Evolutionary conservation across 2,888 invertebrate genomes (phyloP).

Genomic region (Hydrotaea cyrtoneurina): DNA sequence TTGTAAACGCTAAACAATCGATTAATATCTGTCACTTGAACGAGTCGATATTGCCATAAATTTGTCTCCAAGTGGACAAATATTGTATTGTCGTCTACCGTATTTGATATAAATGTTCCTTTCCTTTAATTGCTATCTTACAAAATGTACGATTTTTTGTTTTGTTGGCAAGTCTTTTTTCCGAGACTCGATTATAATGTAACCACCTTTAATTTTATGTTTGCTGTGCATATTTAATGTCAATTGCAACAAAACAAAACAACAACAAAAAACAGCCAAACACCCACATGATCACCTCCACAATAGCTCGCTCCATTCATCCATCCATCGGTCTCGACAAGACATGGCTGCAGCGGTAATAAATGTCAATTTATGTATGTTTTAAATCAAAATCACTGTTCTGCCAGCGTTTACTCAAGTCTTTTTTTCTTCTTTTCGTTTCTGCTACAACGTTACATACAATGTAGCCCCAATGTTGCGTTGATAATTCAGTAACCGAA

Average conservation of each 20-base stretch:
- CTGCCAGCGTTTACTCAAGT: constrained; percentile 2
- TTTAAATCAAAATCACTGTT: constrained; percentile 45
- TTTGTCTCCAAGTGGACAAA: constrained; percentile 32
- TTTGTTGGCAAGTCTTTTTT: constrained; percentile 10
- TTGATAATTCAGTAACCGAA: neutral
- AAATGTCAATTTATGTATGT: constrained; percentile 47
- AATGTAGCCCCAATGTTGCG: neutral
- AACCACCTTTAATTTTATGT: constrained; percentile 53
- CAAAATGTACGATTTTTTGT: constrained; percentile 2
- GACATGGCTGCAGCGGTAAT: constrained; percentile 15
- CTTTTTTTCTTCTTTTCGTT: no score
- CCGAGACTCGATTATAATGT: constrained; percentile 43
- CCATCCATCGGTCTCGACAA: constrained; percentile 21
- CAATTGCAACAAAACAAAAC: constrained; percentile 32
- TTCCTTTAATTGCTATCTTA: constrained; percentile 43
- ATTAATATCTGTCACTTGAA: constrained; percentile 33
- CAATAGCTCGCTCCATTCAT: constrained; percentile 4
- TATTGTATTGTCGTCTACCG: constrained; percentile 20
- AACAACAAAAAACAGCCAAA: neutral
- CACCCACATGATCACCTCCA: constrained; percentile 47
- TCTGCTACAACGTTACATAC: neutral
- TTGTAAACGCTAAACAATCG: constrained; percentile 1
- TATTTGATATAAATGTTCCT: neutral
- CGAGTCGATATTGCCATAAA: constrained; percentile 6
- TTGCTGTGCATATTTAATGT: constrained; percentile 44